Percentiles rank a stretch among this genome's conserved stretches.
These are phyloP conservation scores for Chalcis sispes DNA, from an alignment of 2,888 invertebrate genomes.

Conservation along the genomic window DNA sequence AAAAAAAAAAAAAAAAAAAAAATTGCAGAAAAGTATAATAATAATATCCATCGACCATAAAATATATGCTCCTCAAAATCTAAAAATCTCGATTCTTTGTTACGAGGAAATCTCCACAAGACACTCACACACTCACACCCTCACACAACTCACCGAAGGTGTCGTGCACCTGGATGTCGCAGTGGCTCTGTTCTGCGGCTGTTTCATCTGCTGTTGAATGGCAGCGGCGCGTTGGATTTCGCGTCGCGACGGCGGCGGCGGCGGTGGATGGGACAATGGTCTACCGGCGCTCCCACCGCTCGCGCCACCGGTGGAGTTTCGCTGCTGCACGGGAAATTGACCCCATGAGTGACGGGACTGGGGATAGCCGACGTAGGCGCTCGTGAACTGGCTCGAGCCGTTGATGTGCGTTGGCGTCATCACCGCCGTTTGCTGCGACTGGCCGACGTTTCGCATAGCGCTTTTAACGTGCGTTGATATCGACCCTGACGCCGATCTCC, in stretches of 20 bases:
- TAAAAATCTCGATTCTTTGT: too few species aligned
- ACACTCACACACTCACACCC: not conserved
- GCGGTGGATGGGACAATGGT: conserved; percentile 72
- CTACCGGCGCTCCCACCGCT: conserved; percentile 64
- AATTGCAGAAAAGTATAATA: too few species aligned
- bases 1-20: too few species aligned
- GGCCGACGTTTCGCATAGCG: conserved; percentile 69
- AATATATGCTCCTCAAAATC: not conserved
- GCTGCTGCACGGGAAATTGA: conserved; percentile 69
- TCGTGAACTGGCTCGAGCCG: conserved; percentile 76
- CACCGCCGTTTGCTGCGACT: conserved; percentile 71
- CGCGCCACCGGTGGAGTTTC: conserved; percentile 58
- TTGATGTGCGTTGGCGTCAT: conserved; percentile 76
- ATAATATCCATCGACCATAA: not conserved
- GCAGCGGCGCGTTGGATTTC: conserved; percentile 66
- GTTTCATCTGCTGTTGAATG: conserved; percentile 59
- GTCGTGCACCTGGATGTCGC: conserved; percentile 65
- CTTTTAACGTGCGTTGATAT: conserved; percentile 18
- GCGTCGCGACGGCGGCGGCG: conserved; percentile 68
- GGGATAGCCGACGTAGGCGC: conserved; percentile 78
- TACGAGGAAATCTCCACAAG: too few species aligned
- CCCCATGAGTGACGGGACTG: conserved; percentile 75
- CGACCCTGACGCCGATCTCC: not conserved
- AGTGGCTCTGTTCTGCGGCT: conserved; percentile 48
- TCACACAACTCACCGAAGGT: conserved; percentile 74